These are phyloP conservation scores for human (Homo sapiens) DNA, from an alignment of 2,113 vertebrate genomes.

Conservation along the genomic window DNA sequence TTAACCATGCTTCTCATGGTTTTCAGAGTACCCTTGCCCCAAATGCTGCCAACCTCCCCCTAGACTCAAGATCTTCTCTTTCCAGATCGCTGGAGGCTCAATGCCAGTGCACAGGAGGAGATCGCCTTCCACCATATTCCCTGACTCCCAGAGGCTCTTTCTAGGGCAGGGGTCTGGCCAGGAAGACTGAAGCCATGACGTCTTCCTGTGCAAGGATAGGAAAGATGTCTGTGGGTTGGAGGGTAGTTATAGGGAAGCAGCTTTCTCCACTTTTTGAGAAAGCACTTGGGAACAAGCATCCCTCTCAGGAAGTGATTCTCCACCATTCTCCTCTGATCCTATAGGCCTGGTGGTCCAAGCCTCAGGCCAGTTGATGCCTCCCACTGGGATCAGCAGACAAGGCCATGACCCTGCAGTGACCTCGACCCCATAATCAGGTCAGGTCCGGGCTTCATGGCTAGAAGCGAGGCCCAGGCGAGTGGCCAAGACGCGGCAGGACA, in stretches of 20 bases:
- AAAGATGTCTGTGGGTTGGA: background rate
- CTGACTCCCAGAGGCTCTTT: background rate
- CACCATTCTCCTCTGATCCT: background rate
- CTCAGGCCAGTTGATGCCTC: background rate
- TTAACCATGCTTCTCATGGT: background rate
- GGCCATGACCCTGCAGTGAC: constrained; percentile 35
- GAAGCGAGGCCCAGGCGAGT: fast-evolving
- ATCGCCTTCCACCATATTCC: background rate
- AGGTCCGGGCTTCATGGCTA: fast-evolving
- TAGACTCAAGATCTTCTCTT: background rate
- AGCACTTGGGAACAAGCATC: background rate
- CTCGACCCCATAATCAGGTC: background rate
- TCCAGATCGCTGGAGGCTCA: background rate
- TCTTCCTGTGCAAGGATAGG: background rate
- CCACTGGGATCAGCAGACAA: background rate
- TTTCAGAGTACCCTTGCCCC: background rate
- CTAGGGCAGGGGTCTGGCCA: background rate
- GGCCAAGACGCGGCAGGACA: fast-evolving
- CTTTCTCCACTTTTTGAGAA: constrained; percentile 52
- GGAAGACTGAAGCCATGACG: background rate
- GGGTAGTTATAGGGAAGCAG: background rate
- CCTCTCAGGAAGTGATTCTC: background rate
- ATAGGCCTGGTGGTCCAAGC: background rate
- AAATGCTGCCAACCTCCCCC: background rate
- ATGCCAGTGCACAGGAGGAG: fast-evolving